Evolutionary conservation across 2,113 vertebrate genomes (phyloP).

Genomic region (Microtus ochrogaster): DNA sequence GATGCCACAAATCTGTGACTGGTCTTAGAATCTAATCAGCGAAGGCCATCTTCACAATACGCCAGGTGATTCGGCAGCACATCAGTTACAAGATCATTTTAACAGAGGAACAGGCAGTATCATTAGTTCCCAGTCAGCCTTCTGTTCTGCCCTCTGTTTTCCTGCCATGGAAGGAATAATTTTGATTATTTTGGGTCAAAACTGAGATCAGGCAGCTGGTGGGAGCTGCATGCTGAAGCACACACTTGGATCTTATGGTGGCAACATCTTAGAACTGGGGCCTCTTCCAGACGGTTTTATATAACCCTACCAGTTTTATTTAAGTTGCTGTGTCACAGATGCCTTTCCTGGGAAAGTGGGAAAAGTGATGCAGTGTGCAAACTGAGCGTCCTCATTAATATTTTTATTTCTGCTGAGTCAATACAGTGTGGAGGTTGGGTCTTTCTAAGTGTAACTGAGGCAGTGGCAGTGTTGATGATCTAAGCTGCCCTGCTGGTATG

Average conservation of each 20-base stretch:
- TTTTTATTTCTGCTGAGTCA: conserved; percentile 71
- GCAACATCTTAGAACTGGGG: background rate
- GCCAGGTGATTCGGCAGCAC: background rate
- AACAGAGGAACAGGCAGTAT: background rate
- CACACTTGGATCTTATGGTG: background rate
- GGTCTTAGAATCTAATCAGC: background rate
- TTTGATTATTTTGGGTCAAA: conserved; percentile 32
- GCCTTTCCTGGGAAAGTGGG: conserved; percentile 55
- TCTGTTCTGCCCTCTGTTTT: background rate
- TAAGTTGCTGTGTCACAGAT: conserved; percentile 42
- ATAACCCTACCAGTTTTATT: conserved; percentile 39
- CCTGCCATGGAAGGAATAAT: background rate
- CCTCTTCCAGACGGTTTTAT: conserved; percentile 44
- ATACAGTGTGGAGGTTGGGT: conserved; percentile 19
- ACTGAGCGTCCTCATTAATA: conserved; percentile 60
- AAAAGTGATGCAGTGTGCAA: conserved; percentile 53
- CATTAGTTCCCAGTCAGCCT: background rate
- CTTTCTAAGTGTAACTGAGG: conserved; percentile 53
- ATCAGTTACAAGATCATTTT: conserved; percentile 29
- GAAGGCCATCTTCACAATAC: background rate
- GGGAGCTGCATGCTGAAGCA: background rate
- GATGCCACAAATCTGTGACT: background rate
- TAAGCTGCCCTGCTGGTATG: conserved; percentile 12
- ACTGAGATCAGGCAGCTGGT: conserved; percentile 11
- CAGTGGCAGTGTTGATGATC: background rate